Evolutionary conservation across 2,797 vertebrate species (phyloP).

Genomic region (Glyptemys insculpta): DNA sequence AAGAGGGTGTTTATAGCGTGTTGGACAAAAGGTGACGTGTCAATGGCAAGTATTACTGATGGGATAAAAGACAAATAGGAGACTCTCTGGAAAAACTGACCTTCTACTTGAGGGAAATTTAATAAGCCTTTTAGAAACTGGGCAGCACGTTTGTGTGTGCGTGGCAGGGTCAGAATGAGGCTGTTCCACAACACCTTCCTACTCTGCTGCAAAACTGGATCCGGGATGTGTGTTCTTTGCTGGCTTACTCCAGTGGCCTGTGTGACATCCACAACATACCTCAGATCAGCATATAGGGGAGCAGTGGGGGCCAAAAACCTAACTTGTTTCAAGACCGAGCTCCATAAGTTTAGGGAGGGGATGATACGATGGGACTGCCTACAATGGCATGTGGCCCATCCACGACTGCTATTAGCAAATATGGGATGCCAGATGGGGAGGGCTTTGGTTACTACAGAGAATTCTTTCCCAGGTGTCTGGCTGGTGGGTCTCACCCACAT

Average conservation of each 20-base stretch:
- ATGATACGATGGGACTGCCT: too few species aligned
- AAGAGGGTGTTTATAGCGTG: neutral
- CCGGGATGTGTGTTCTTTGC: neutral
- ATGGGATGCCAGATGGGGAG: neutral
- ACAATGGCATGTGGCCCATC: too few species aligned
- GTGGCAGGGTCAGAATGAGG: neutral
- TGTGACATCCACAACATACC: accelerated
- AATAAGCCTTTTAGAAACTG: neutral
- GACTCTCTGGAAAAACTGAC: neutral
- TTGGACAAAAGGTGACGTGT: neutral
- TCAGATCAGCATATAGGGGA: neutral
- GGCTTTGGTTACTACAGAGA: neutral
- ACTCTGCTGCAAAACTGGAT: neutral
- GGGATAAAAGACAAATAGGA: neutral
- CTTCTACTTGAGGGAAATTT: neutral
- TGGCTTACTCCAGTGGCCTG: neutral
- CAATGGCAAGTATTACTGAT: neutral
- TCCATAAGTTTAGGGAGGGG: too few species aligned
- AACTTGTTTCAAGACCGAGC: too few species aligned
- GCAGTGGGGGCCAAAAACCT: too few species aligned
- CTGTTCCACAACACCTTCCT: neutral
- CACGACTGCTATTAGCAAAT: too few species aligned
- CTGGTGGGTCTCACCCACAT: neutral
- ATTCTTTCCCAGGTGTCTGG: neutral
- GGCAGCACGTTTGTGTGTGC: neutral